Evolutionary conservation across 1,140 invertebrate genomes (phyloP).

Genomic region (Habropoda laboriosa): DNA sequence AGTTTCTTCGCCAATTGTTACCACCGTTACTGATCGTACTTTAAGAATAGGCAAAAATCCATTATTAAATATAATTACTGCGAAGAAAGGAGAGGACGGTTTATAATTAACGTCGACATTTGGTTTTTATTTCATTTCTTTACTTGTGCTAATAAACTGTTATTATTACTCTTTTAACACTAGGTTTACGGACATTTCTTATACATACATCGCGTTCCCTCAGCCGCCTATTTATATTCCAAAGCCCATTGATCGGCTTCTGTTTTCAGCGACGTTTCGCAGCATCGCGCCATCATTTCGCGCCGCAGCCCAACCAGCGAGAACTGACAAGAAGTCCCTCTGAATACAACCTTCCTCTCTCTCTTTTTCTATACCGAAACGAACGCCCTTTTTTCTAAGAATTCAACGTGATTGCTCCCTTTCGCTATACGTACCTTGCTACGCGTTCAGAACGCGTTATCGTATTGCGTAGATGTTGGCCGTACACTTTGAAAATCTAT

Average conservation of each 20-base stretch:
- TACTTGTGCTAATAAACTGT: too few relatives aligned
- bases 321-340: neutral
- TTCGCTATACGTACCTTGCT: neutral
- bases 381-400: neutral
- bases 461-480: too few relatives aligned
- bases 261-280: constrained; percentile 15
- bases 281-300: constrained; percentile 17
- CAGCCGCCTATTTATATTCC: constrained; percentile 30
- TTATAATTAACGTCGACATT: too few relatives aligned
- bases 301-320: neutral
- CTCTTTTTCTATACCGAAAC: neutral
- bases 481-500: too few relatives aligned
- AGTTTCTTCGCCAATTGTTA: too few relatives aligned
- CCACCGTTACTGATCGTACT: too few relatives aligned
- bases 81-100: too few relatives aligned
- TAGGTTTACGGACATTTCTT: too few relatives aligned
- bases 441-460: neutral
- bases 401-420: neutral
- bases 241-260: constrained; percentile 41
- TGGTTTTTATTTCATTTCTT: too few relatives aligned
- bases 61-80: too few relatives aligned
- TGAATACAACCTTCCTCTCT: neutral
- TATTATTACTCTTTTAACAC: too few relatives aligned
- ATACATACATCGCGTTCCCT: constrained; percentile 3
- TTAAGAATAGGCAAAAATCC: too few relatives aligned